Evolutionary conservation across 2,113 vertebrate genomes (phyloP).

Genomic region (Brienomyrus brachyistius): DNA sequence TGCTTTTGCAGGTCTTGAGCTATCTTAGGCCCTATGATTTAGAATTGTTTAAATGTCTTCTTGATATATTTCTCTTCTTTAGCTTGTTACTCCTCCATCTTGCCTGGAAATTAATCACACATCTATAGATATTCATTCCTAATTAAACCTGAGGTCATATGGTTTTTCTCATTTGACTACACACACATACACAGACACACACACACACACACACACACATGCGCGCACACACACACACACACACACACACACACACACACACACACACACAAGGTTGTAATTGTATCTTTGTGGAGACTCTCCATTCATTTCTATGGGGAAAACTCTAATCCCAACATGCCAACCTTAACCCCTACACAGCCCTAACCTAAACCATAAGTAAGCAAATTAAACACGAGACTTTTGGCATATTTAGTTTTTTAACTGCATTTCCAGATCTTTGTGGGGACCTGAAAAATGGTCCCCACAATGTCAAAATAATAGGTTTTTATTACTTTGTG

Average conservation of each 20-base stretch:
- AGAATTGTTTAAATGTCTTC: slow-evolving; percentile 61
- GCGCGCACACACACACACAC: background rate
- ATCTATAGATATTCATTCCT: slow-evolving; percentile 8
- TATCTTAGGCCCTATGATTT: slow-evolving; percentile 70
- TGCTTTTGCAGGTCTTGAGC: slow-evolving; percentile 74
- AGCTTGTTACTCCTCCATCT: slow-evolving; percentile 46
- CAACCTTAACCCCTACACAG: no score
- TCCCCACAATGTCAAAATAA: no score
- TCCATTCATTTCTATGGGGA: no score
- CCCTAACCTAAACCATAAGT: no score
- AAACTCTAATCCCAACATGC: no score
- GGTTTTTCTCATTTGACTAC: slow-evolving; percentile 26
- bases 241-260: background rate
- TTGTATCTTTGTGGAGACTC: no score
- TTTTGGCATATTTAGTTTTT: no score
- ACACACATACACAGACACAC: background rate
- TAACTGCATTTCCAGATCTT: no score
- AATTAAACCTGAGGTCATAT: slow-evolving; percentile 7
- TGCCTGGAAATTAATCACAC: slow-evolving; percentile 48
- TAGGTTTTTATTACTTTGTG: no score
- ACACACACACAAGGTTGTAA: background rate
- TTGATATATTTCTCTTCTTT: slow-evolving; percentile 58
- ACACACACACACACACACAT: no score
- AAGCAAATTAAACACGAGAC: no score
- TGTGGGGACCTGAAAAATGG: no score